Percentiles rank a stretch among this genome's conserved stretches.
These are phyloP conservation scores for Tinea trinotella DNA, from an alignment of 2,888 invertebrate genomes.

Conservation along the genomic window DNA sequence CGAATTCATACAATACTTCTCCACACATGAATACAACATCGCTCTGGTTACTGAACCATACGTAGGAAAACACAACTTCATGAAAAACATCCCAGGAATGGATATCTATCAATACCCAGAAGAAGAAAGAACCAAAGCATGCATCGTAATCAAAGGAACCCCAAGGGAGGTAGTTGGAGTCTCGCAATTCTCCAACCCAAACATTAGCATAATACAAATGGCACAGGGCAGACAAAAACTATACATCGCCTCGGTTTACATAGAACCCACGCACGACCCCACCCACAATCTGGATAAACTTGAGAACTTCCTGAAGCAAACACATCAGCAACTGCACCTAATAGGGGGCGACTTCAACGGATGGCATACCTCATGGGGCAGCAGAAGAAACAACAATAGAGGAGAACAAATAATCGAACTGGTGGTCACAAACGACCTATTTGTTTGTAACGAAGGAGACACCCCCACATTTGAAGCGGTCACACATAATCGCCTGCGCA, in stretches of 20 bases:
- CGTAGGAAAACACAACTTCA: not conserved
- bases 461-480: slow-evolving; percentile 22
- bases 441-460: slow-evolving; percentile 21
- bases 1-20: slow-evolving; percentile 15
- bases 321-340: not conserved
- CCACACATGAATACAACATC: slow-evolving; percentile 11
- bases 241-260: not conserved
- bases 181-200: slow-evolving; percentile 16
- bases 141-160: slow-evolving; percentile 11
- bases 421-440: slow-evolving; percentile 18
- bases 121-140: slow-evolving; percentile 16
- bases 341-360: slow-evolving; percentile 28
- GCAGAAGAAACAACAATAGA: slow-evolving; percentile 19
- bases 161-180: slow-evolving; percentile 15
- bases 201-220: not conserved
- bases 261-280: not conserved
- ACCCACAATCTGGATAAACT: not conserved
- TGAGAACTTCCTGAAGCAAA: not conserved
- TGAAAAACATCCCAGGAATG: slow-evolving; percentile 16
- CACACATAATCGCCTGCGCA: slow-evolving; percentile 15
- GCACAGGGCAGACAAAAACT: not conserved
- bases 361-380: slow-evolving; percentile 26
- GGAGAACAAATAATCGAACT: slow-evolving; percentile 18
- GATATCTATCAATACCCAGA: slow-evolving; percentile 17
- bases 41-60: slow-evolving; percentile 23